A percentile compares a stretch with the other conserved stretches of the same genome.
phyloP scores from a whole-genome alignment of 2,888 invertebrate genomes.

The Apamea epomidion region DNA sequence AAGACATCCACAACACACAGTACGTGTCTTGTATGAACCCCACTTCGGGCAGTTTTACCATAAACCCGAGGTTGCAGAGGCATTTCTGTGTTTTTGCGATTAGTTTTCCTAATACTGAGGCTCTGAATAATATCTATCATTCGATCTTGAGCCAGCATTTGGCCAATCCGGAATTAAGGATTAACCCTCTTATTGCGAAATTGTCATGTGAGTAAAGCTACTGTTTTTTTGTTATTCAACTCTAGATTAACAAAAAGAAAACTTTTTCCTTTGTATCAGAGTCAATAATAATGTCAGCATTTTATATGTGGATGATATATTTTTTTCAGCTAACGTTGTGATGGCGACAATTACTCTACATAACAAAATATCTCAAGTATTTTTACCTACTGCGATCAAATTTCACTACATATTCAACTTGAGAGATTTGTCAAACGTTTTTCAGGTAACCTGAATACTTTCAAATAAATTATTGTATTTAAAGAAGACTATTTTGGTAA shows the following conservation, averaged over 20 bases:
- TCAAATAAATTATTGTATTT: neutral
- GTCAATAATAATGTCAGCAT: neutral
- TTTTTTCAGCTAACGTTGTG: conserved; percentile 92
- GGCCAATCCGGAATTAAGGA: conserved; percentile 95
- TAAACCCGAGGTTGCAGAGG: conserved; percentile 97
- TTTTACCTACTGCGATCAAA: conserved; percentile 98
- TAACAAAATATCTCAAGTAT: conserved; percentile 95
- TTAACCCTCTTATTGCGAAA: conserved; percentile 92
- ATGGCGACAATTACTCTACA: conserved; percentile 96
- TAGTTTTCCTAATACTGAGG: conserved; percentile 95
- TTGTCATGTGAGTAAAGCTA: conserved; percentile 87
- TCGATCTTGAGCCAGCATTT: conserved; percentile 97
- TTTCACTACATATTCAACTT: conserved; percentile 99
- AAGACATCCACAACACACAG: conserved; percentile 99
- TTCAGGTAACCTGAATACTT: conserved; percentile 92
- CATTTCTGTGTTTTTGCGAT: conserved; percentile 97
- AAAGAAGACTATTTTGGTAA: neutral
- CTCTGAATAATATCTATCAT: conserved; percentile 96
- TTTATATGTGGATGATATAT: neutral
- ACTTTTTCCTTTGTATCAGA: neutral
- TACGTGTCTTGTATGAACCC: conserved; percentile 99
- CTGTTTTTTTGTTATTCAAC: neutral
- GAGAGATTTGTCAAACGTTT: conserved; percentile 98
- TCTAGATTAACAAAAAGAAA: neutral
- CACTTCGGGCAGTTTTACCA: conserved; percentile 98